These are phyloP conservation scores for Xestobium rufovillosum DNA, from an alignment of 2,888 invertebrate species.

Conservation along the genomic window DNA sequence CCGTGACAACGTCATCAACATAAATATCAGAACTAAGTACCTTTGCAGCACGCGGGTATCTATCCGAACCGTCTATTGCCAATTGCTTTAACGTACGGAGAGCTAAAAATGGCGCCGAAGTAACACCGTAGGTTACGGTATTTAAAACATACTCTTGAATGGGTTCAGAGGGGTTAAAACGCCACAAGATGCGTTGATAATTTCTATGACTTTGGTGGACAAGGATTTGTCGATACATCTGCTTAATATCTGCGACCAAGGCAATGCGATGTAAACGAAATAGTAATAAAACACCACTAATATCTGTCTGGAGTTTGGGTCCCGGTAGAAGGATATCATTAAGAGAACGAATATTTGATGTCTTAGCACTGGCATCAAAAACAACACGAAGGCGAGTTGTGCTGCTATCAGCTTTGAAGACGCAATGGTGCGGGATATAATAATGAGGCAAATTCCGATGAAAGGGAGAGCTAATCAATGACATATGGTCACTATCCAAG, in stretches of 20 bases:
- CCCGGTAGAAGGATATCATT: neutral
- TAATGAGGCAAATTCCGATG: constrained; percentile 1
- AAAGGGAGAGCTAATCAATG: neutral
- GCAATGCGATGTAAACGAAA: constrained; percentile 1
- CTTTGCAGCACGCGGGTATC: neutral
- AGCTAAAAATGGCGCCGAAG: neutral
- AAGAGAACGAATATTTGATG: neutral
- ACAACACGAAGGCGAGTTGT: constrained; percentile 8
- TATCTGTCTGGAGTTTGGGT: neutral
- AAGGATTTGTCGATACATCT: constrained; percentile 1
- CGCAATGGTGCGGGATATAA: constrained; percentile 17
- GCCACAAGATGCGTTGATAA: neutral
- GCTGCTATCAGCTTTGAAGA: constrained; percentile 4
- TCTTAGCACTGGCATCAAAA: neutral
- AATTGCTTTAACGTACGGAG: neutral
- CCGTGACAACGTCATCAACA: neutral
- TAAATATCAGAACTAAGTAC: neutral
- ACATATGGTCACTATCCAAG: constrained; percentile 14
- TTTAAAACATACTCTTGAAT: neutral
- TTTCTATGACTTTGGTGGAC: neutral
- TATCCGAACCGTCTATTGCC: neutral
- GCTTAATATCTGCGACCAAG: neutral
- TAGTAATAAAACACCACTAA: neutral
- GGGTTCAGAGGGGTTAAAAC: neutral
- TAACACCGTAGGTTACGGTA: constrained; percentile 3